Evolutionary conservation across 2,888 invertebrate species (phyloP), one percentile per base, ranked within the genome.

Genomic region (Eueremaeus valkanovi): DNA sequence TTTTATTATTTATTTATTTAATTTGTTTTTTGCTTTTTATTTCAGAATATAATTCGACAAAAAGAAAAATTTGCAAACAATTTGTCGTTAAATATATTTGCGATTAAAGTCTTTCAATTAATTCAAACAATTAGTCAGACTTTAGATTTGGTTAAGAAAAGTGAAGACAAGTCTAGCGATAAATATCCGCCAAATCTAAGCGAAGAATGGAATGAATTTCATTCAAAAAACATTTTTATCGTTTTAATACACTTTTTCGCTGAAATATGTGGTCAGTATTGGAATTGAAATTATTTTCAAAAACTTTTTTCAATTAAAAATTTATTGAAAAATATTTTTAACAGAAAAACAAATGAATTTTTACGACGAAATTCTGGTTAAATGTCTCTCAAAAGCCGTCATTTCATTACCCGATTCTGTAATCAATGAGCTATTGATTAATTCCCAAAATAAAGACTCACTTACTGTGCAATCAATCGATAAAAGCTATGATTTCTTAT

Each of bases 181-280:
- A 11, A 75, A 77, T 49, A 72, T 79, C 76, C 76, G 3, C 49
- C 63, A 8, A 81, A 83, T 79, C 86, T 88, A 72, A 81, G 86
- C 33, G 85, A 87, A 73, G 93, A 93, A 84, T 93, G 93, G 93
- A 83, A 85, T 72, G 89, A 91, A 82, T 86, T 93, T 74, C 91
- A 93, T 84, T 86, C 88, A 76, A 87, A 88, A 73, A 89, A 88
- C 79, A 84, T 90, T 51, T 86, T 87, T 81, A 80, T 81, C 72
- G 85, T 85, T 78, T 80, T 90, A 21, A 82, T 87, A 63, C 83
- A 85, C 63, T 80, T 87, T 27, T 89, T 88, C 86, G 81, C 86
- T 72, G 82, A 82, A 77, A 81, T 86, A 79, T 82, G 78, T 76
- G 81, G 79, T 58, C 21, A 73, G 21, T 58, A n/a, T 58, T 33